Evolutionary conservation across 2,888 invertebrate genomes (phyloP), one percentile per base, ranked within the genome.

Genomic region (Imbricaverruca yamaguchii): DNA sequence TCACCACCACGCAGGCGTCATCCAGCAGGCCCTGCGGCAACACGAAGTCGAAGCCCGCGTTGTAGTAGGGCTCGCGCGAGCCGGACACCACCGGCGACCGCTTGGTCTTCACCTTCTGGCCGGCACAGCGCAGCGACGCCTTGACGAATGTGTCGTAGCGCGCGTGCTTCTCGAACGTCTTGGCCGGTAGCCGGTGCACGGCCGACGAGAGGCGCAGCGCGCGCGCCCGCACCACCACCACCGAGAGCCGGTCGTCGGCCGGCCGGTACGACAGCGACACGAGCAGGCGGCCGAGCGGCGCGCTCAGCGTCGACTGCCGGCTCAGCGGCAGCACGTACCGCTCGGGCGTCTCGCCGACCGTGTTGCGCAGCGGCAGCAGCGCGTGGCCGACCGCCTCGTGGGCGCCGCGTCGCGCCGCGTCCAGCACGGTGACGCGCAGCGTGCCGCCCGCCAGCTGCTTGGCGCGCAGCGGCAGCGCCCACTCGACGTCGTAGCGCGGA

Each of bases 361-460:
- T 78, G 77, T 84, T 84, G 12, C 84, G 84, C 10, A 86, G 80
- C n/a, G 85, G 83, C 63, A 86, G 83, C 13, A 86, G 80, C 6
- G 85, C 85, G 80, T 87, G 86, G 0, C 86, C 86, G 21, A 87
- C 83, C 18, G 86, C 86, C 81, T 86, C 86, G 81, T 86, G 85
- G 81, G 85, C 84, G 10, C 86, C 86, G 82, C 84, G 84, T 25
- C 84, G 84, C 39, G 85, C 85, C 18, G 85, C 84, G 81, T 86
- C 85, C 82, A 83, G 85, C 23, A 86, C 85, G n/a, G 86, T 86
- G 80, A 87, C 83, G n/a, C 85, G 83, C 59, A 86, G 82, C 23
- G 85, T 84, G 82, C 84, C 85, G 55, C 83, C 83, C 57, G 81
- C 82, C 8, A 85, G 81, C 80, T 85, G 85, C 57, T 84, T 85